Percentiles rank a stretch among this genome's conserved stretches.
Conservation (phyloP, 2,113 vertebrate species). For the Poeciliopsis retropinna region DNA sequence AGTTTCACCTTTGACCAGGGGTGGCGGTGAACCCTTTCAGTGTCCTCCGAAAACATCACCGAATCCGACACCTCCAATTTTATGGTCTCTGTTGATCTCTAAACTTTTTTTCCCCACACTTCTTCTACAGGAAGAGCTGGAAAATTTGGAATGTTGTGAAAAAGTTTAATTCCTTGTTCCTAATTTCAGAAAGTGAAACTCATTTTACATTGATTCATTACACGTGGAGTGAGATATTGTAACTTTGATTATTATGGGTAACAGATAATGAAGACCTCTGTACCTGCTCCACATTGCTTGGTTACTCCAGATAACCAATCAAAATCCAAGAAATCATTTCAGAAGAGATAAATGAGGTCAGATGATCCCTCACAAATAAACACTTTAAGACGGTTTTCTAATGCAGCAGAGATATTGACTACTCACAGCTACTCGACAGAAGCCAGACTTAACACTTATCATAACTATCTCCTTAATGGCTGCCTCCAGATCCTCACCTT, state of each 20-base stretch:
- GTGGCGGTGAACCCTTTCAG: slow-evolving; percentile 55
- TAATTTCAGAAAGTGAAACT: neutral
- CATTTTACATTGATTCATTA: neutral
- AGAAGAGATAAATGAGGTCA: neutral
- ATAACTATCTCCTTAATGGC: too few species aligned
- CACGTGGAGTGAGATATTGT: neutral
- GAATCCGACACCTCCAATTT: slow-evolving; percentile 42
- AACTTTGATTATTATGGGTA: neutral
- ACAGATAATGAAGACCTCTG: neutral
- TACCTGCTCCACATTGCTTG: neutral
- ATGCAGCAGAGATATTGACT: neutral
- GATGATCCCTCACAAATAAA: neutral
- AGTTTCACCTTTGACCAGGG: slow-evolving; percentile 62
- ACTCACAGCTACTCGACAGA: neutral
- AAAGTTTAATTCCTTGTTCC: too few species aligned
- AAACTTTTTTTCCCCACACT: neutral
- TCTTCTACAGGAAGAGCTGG: slow-evolving; percentile 4
- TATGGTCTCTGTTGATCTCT: slow-evolving; percentile 28
- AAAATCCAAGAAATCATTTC: neutral
- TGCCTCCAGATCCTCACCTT: neutral
- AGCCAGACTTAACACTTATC: neutral
- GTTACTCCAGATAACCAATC: neutral
- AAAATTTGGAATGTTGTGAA: too few species aligned
- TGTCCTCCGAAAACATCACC: slow-evolving; percentile 66
- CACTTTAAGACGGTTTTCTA: neutral